Evolutionary conservation across 2,113 vertebrate genomes (phyloP), one percentile per base, ranked within the genome.

Genomic region (Balaenoptera acutorostrata): DNA sequence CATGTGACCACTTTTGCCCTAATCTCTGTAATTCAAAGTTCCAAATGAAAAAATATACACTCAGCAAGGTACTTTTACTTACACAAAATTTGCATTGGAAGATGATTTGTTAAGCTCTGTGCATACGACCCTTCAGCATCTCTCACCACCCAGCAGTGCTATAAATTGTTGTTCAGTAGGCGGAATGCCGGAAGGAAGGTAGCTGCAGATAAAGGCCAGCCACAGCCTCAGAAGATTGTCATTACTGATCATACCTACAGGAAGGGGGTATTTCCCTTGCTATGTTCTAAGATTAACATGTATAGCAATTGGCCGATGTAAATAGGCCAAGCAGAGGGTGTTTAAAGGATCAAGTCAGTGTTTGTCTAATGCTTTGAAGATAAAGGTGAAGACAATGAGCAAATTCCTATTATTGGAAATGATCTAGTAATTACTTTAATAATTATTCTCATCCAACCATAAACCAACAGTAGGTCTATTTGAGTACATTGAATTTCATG

Each of bases 281-380:
- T 77, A 0, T 52, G 27, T 44, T 90, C 82, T 61, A 52, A 96
- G 95, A 94, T 96, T 96, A 97, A 86, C 2, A 9, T 4, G 10
- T 21, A 36, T 15, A 71, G 27, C 15, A 14, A 27, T 68, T 88
- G 93, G 93, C 68, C 8, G 0, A 52, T 33, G 8, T 21, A 46
- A 69, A 41, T 6, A 23, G 61, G n/a, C 94, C 91, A 91, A 92
- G 49, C 0, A 2, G 80, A 66, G 44, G 29, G 21, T 75, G 20
- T 83, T 96, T 93, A 88, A 95, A 89, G 92, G 77, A 86, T 96
- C 86, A 97, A 91, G 74, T 20, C 66, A 49, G 59, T 55, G 41
- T 93, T 91, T 85, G 41, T 81, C 66, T 75, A 52, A 83, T 91
- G 29, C 94, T 97, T 97, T 93, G 96, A 97, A 97, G 89, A 89